Percentiles rank a stretch among this genome's conserved stretches.
phyloP scores from a whole-genome alignment of 1,140 invertebrate species.

The Augochlora pura region DNA sequence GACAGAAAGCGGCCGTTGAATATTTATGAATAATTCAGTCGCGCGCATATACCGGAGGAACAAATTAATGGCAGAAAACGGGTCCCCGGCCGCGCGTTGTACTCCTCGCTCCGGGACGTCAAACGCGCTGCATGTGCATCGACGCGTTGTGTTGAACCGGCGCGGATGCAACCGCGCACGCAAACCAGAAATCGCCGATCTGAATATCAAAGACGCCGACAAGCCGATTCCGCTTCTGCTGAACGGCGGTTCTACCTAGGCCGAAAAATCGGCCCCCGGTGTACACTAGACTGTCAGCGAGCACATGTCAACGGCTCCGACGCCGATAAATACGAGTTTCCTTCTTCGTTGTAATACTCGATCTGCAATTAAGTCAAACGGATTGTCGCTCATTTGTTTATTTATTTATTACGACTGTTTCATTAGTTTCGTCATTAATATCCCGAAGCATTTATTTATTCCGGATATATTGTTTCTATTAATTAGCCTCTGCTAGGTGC shows the following conservation, averaged over 20 bases:
- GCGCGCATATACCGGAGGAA: slow-evolving; percentile 18
- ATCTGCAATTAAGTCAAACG: too few species aligned
- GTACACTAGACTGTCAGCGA: background rate
- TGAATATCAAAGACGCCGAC: slow-evolving; percentile 46
- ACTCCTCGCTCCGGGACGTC: slow-evolving; percentile 30
- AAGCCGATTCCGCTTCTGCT: background rate
- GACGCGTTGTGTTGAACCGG: slow-evolving; percentile 3
- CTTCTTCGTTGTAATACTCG: background rate
- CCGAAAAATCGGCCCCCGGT: background rate
- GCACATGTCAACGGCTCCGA: background rate
- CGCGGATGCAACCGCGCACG: slow-evolving; percentile 33
- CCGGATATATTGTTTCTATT: too few species aligned
- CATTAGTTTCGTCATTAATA: too few species aligned
- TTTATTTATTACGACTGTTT: too few species aligned
- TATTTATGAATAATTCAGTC: slow-evolving; percentile 41
- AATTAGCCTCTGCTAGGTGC: too few species aligned
- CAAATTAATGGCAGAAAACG: slow-evolving; percentile 34
- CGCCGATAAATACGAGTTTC: background rate
- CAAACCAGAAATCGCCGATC: slow-evolving; percentile 29
- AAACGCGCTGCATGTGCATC: slow-evolving; percentile 34
- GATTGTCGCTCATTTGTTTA: too few species aligned
- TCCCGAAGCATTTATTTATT: too few species aligned
- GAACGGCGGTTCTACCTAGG: background rate
- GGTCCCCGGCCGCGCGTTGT: slow-evolving; percentile 7
- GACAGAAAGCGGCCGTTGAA: slow-evolving; percentile 3